Base-by-base conservation (phyloP, 2,888 invertebrate genomes). In the Isoperla grammatica region DNA sequence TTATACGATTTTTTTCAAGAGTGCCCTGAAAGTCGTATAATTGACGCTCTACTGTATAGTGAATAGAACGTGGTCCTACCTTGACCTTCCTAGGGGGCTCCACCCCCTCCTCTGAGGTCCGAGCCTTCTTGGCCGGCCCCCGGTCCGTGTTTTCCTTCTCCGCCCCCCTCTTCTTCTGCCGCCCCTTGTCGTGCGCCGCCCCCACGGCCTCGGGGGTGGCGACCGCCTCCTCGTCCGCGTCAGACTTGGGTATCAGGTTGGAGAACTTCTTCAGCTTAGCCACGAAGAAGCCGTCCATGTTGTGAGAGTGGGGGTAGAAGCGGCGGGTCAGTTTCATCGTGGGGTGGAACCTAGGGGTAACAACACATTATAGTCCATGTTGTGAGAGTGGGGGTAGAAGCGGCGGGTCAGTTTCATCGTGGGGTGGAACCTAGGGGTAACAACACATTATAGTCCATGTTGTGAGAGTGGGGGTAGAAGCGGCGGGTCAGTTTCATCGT, bases 231-330 rank as follows among this genome's bases (percentile, higher is more conserved):
- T 39, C 50, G 17, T 58, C 54, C 8, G 48, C 49, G 23, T 56
- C 50, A 8, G 59, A 40, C 23, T 76, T 74, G 2, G 79, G 78
- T 77, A 83, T 79, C 42, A 83, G 80, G 77, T 96, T 93, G 0
- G 92, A 93, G 73, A 96, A 89, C 72, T 99, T 99, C 76, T 95
- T 95, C 12, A 99, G 75, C 77, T 99, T 99, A 0, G 97, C 97
- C 1, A 99, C 96, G 78, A 88, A 99, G 75, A 99, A 99, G 2
- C 99, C 99, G 76, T 99, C 99, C 90, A 99, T 93, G 73, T 99
- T 99, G 73, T 99, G 95, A 2, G 90, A 88, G 73, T 99, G 99
- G 0, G 99, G 99, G 76, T 99, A 99, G 77, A 93, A 96, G 56
- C 99, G 81, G 71, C 86, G 84, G 0, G 95, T 90, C 60, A 93